These are phyloP conservation scores for Stigmatopora argus DNA, from an alignment of 2,113 vertebrate species.

Conservation along the genomic window DNA sequence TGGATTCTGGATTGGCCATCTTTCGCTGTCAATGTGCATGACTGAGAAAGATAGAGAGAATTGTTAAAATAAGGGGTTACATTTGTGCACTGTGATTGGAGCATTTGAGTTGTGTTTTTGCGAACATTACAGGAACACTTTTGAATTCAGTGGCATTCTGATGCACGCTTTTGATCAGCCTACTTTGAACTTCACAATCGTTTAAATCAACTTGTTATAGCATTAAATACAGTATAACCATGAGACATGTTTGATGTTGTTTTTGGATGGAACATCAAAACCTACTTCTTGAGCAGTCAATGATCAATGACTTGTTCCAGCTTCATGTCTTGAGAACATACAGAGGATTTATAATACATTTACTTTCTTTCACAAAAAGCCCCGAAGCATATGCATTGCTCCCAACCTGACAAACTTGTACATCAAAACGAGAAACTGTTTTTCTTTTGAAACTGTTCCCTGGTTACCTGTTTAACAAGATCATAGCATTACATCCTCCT, in stretches of 20 bases:
- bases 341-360: background rate
- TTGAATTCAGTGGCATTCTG: conserved; percentile 19
- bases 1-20: no score
- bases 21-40: no score
- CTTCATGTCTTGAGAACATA: background rate
- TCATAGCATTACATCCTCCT: background rate
- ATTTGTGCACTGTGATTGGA: conserved; percentile 1
- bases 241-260: no score
- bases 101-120: conserved; percentile 10
- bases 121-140: conserved; percentile 25
- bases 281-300: background rate
- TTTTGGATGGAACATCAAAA: background rate
- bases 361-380: conserved; percentile 2
- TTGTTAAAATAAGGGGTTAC: no score
- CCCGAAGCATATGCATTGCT: background rate
- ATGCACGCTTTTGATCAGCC: conserved; percentile 28
- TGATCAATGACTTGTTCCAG: background rate
- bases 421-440: background rate
- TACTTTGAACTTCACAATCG: background rate
- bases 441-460: background rate
- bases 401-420: background rate
- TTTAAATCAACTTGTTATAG: background rate
- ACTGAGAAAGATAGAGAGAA: background rate
- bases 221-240: background rate
- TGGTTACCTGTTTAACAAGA: background rate